Evolutionary conservation across 2,797 vertebrate genomes (phyloP).

Genomic region (Pseudochirops cupreus): DNA sequence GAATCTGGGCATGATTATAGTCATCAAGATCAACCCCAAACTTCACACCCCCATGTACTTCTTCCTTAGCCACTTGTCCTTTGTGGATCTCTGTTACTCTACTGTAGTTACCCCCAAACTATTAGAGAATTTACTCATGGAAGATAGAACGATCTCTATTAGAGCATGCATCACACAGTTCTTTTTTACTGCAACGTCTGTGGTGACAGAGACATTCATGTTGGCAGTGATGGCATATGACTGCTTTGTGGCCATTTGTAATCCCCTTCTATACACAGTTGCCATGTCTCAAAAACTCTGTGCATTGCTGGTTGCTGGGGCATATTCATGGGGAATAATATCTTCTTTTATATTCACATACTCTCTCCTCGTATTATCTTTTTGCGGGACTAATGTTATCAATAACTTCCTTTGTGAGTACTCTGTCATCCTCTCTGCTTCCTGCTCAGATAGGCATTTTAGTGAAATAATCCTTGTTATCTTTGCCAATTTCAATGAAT

Average conservation of each 20-base stretch:
- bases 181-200: conserved; percentile 38
- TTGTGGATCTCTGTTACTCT: conserved; percentile 65
- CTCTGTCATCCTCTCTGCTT: neutral
- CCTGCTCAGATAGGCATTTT: conserved; percentile 16
- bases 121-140: conserved; percentile 52
- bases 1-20: conserved; percentile 59
- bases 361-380: conserved; percentile 27
- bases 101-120: conserved; percentile 57
- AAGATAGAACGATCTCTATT: conserved; percentile 66
- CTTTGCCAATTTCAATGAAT: neutral
- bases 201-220: conserved; percentile 57
- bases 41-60: conserved; percentile 70
- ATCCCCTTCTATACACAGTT: neutral
- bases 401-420: conserved; percentile 46
- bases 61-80: conserved; percentile 71
- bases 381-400: conserved; percentile 27
- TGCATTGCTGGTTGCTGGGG: accelerated
- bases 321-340: neutral
- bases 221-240: conserved; percentile 36
- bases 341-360: neutral
- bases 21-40: conserved; percentile 14
- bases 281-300: conserved; percentile 39
- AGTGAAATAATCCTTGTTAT: neutral
- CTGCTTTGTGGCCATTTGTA: neutral
- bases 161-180: conserved; percentile 54